Conservation (phyloP, 2,113 vertebrate genomes). For the Thermophis baileyi region DNA sequence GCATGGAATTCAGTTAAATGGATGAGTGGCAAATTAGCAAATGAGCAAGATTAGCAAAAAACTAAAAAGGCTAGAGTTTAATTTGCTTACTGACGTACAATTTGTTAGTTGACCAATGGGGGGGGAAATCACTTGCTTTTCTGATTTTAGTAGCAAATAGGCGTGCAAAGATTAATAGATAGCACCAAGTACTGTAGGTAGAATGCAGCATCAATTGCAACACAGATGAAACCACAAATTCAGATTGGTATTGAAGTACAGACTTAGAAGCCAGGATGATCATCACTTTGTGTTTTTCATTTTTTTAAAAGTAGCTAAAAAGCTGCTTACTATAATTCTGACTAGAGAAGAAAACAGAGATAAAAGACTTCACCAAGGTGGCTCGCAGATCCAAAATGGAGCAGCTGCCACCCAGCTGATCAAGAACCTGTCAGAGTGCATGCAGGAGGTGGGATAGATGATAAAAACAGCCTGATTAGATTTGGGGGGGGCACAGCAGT, state of each 20-base stretch:
- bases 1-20: not conserved
- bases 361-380: not conserved
- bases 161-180: not conserved
- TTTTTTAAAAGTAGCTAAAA: not conserved
- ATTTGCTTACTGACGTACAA: not conserved
- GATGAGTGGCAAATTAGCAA: not conserved
- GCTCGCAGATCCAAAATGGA: not conserved
- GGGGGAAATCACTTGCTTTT: not conserved
- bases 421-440: not conserved
- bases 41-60: not conserved
- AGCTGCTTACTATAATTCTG: not conserved
- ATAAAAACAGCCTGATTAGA: not conserved
- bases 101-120: not conserved
- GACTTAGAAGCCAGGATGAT: not conserved
- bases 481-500: too few species aligned
- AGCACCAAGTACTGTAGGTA: too few species aligned
- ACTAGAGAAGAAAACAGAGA: not conserved
- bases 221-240: not conserved
- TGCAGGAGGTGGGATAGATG: not conserved
- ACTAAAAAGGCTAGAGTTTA: not conserved
- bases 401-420: not conserved
- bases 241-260: not conserved
- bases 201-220: not conserved
- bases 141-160: not conserved
- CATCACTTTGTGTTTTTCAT: not conserved